These are phyloP conservation scores for Echiichthys vipera DNA, from an alignment of 2,797 vertebrate genomes.

Conservation along the genomic window DNA sequence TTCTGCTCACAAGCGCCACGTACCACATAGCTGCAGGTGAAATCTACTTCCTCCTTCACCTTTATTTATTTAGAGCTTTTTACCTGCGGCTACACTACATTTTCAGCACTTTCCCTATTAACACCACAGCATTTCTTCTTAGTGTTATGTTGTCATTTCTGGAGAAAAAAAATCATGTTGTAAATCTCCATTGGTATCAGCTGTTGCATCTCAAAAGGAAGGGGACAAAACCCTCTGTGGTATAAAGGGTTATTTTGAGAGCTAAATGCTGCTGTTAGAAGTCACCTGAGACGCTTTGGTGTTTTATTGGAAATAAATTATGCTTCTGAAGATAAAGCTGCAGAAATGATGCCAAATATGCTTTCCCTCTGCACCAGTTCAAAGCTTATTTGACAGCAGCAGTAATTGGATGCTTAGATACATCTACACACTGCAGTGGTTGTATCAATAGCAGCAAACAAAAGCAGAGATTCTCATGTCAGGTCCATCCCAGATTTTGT, in stretches of 20 bases:
- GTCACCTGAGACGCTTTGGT: background rate
- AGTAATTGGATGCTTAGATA: background rate
- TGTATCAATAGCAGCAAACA: slow-evolving; percentile 11
- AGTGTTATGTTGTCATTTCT: slow-evolving; percentile 29
- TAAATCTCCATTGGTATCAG: slow-evolving; percentile 12
- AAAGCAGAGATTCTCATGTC: slow-evolving; percentile 9
- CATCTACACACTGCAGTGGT: background rate
- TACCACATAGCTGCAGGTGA: slow-evolving; percentile 80
- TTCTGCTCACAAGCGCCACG: slow-evolving; percentile 75
- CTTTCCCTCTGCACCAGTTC: background rate
- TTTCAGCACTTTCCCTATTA: slow-evolving; percentile 56
- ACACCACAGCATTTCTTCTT: slow-evolving; percentile 8
- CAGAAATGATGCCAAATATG: background rate
- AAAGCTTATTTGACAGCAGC: background rate
- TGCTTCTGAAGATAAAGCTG: background rate
- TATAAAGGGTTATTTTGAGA: background rate
- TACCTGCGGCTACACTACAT: slow-evolving; percentile 38
- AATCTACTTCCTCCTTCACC: slow-evolving; percentile 51
- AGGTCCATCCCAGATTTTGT: slow-evolving; percentile 34
- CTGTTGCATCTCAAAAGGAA: slow-evolving; percentile 5
- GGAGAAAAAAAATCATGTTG: background rate
- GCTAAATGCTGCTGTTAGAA: background rate
- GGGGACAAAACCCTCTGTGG: background rate
- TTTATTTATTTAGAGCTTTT: slow-evolving; percentile 65
- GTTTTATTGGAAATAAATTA: background rate